Percentiles rank a stretch among this genome's conserved stretches.
phyloP scores from a whole-genome alignment of 2,888 invertebrate genomes.

The Melinaea marsaeus region DNA sequence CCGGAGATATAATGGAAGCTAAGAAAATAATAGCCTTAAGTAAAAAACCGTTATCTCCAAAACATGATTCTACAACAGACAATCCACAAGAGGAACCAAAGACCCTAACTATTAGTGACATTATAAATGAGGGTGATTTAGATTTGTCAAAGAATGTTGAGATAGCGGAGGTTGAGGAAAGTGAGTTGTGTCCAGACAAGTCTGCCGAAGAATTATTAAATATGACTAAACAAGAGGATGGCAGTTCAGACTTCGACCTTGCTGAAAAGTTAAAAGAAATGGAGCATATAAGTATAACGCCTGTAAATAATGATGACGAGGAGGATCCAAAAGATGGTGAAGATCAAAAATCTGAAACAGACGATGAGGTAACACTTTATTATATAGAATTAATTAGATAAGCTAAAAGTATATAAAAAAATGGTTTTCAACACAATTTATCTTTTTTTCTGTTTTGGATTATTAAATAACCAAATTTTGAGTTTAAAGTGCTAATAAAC shows the following conservation, averaged over 20 bases:
- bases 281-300: conserved; percentile 75
- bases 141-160: conserved; percentile 72
- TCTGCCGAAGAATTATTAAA: conserved; percentile 60
- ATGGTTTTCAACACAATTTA: conserved; percentile 1
- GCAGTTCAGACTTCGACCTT: conserved; percentile 76
- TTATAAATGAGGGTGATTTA: conserved; percentile 69
- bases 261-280: conserved; percentile 81
- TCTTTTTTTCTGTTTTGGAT: background rate
- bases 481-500: too few species aligned
- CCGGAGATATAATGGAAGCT: conserved; percentile 67
- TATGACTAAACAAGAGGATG: conserved; percentile 62
- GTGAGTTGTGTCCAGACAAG: conserved; percentile 68
- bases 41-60: conserved; percentile 25
- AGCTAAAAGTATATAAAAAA: conserved; percentile 13
- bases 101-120: conserved; percentile 72
- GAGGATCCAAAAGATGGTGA: conserved; percentile 48
- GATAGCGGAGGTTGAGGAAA: conserved; percentile 68
- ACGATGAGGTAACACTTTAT: conserved; percentile 56
- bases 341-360: conserved; percentile 56
- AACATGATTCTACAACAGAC: conserved; percentile 21
- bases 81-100: conserved; percentile 47
- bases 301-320: conserved; percentile 52
- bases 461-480: too few species aligned
- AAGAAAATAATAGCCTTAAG: conserved; percentile 40
- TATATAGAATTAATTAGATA: too few species aligned